Evolutionary conservation across 2,888 invertebrate species (phyloP).

Genomic region (Alloscopus bannaensis): DNA sequence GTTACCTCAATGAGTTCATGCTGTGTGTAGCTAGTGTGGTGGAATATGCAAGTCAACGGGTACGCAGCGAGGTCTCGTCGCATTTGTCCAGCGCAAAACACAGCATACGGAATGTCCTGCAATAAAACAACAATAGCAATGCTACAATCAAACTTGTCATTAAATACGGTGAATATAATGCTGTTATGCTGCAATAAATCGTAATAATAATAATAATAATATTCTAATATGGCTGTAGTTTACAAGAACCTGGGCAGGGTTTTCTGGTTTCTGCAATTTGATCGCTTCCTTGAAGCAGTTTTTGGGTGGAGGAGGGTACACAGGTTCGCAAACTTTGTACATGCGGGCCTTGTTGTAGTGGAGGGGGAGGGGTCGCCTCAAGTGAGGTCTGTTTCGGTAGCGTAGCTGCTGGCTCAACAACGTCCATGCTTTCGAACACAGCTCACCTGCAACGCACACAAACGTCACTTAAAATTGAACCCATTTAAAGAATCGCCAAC

Average conservation of each 20-base stretch:
- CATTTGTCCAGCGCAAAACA: slow-evolving; percentile 84
- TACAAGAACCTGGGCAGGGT: slow-evolving; percentile 26
- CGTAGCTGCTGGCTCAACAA: slow-evolving; percentile 75
- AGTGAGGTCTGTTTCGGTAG: slow-evolving; percentile 86
- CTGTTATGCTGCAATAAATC: too few relatives aligned
- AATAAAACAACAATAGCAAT: too few relatives aligned
- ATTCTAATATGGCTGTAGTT: too few relatives aligned
- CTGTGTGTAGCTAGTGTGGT: slow-evolving; percentile 83
- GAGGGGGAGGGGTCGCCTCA: slow-evolving; percentile 83
- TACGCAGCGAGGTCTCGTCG: slow-evolving; percentile 83
- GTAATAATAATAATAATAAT: too few relatives aligned
- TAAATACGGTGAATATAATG: not conserved
- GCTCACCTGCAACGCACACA: slow-evolving; percentile 19
- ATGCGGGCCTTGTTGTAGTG: slow-evolving; percentile 83
- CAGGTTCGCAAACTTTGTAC: slow-evolving; percentile 82
- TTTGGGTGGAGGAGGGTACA: slow-evolving; percentile 76
- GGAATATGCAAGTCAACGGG: slow-evolving; percentile 83
- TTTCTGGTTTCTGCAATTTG: not conserved
- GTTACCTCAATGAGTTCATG: slow-evolving; percentile 82
- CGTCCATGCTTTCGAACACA: slow-evolving; percentile 68
- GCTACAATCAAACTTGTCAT: too few relatives aligned
- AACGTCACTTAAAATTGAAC: too few relatives aligned
- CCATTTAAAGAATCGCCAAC: too few relatives aligned
- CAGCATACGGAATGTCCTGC: slow-evolving; percentile 83
- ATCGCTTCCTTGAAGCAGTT: slow-evolving; percentile 53